phyloP scores from a whole-genome alignment of 2,797 vertebrate genomes.

The Lemur catta region DNA sequence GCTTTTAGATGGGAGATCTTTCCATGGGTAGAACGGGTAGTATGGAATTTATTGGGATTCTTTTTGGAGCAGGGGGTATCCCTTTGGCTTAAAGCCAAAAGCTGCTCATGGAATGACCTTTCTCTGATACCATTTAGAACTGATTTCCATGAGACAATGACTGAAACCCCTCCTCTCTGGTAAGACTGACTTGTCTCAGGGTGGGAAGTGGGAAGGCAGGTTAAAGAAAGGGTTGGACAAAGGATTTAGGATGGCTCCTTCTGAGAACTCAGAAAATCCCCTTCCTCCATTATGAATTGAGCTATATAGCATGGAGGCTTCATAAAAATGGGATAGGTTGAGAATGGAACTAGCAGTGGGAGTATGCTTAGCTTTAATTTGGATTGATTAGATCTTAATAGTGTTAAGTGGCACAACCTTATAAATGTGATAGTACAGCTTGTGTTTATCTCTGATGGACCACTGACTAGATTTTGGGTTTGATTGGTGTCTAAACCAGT shows the following conservation, averaged over 20 bases:
- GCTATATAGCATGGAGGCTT: neutral
- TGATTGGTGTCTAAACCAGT: constrained; percentile 36
- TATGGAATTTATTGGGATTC: constrained; percentile 34
- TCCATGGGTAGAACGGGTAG: neutral
- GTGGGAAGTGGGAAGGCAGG: neutral
- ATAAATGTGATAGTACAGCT: constrained; percentile 29
- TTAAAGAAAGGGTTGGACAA: neutral
- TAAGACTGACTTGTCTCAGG: constrained; percentile 29
- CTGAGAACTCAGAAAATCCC: neutral
- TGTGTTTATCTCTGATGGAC: constrained; percentile 21
- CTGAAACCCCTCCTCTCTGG: constrained; percentile 5
- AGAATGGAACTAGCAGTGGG: constrained; percentile 9
- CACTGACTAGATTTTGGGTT: constrained; percentile 19
- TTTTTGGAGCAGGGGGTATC: neutral
- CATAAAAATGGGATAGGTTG: neutral
- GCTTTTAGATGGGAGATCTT: constrained; percentile 43
- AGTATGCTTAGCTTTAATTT: constrained; percentile 12
- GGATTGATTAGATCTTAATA: constrained; percentile 42
- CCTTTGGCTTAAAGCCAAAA: constrained; percentile 58
- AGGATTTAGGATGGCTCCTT: neutral
- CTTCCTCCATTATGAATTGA: neutral
- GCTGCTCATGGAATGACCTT: constrained; percentile 23
- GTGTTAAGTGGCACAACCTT: constrained; percentile 19
- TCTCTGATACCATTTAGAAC: constrained; percentile 42
- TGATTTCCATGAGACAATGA: constrained; percentile 37